Conservation (phyloP, 2,797 vertebrate genomes). For the Tadarida brasiliensis region DNA sequence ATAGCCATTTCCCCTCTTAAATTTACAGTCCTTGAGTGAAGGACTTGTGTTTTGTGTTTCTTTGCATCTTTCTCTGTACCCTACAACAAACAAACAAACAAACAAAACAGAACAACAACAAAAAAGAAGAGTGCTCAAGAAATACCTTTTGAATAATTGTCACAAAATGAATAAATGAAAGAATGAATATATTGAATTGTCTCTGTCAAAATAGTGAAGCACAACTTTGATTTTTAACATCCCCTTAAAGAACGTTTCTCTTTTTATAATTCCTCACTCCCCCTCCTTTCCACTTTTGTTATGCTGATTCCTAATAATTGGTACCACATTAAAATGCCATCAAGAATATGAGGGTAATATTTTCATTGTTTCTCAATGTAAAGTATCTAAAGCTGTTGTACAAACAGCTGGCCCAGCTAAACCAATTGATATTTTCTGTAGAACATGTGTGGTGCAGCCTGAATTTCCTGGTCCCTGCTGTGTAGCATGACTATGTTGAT, state of each 20-base stretch:
- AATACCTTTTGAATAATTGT: background rate
- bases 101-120: no score
- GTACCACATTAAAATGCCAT: background rate
- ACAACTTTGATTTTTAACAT: background rate
- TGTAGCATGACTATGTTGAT: conserved; percentile 13
- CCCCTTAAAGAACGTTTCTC: background rate
- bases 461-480: conserved; percentile 60
- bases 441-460: background rate
- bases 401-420: background rate
- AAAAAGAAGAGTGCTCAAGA: background rate
- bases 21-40: background rate
- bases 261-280: background rate
- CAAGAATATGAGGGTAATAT: background rate
- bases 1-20: background rate
- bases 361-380: background rate
- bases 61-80: background rate
- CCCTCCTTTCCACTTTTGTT: background rate
- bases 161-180: background rate
- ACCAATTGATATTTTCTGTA: conserved; percentile 22
- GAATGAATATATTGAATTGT: background rate
- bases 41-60: background rate
- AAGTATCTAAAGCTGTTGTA: background rate
- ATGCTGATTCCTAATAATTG: background rate
- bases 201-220: background rate
- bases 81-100: background rate